A percentile compares a stretch with the other conserved stretches of the same genome.
phyloP scores from a whole-genome alignment of 2,888 invertebrate species.

The Cynaeus angustus region DNA sequence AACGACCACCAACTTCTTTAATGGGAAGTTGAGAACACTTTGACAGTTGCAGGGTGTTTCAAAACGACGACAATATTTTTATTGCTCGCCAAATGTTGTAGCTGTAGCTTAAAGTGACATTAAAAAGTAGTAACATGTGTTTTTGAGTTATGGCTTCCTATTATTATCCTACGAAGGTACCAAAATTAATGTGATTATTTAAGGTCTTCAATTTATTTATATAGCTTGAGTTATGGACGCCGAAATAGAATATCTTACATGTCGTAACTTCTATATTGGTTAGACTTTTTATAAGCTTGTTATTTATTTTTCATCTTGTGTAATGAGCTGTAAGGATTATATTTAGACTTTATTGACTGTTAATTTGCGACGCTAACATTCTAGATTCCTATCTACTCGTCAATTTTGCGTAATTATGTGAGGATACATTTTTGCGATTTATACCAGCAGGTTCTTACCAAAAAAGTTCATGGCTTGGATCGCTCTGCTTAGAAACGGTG shows the following conservation, averaged over 20 bases:
- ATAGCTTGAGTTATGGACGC: constrained; percentile 52
- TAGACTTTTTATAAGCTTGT: constrained; percentile 56
- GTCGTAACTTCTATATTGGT: constrained; percentile 60
- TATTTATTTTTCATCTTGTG: constrained; percentile 60
- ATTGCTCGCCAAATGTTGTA: constrained; percentile 13
- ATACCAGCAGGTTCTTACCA: too few species aligned
- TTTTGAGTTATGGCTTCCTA: constrained; percentile 44
- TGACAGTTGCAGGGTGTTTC: too few species aligned
- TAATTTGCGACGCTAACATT: constrained; percentile 53
- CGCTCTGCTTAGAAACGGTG: too few species aligned
- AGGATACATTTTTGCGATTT: too few species aligned
- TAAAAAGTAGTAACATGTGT: constrained; percentile 46
- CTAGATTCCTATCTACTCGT: too few species aligned
- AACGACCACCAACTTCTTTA: constrained; percentile 5
- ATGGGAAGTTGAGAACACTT: too few species aligned
- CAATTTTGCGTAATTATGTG: too few species aligned
- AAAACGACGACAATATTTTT: constrained; percentile 30
- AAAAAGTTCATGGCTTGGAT: too few species aligned
- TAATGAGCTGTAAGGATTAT: constrained; percentile 57
- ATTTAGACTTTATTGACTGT: constrained; percentile 58
- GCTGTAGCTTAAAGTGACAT: constrained; percentile 24
- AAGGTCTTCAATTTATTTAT: constrained; percentile 50
- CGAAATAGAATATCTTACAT: constrained; percentile 59
- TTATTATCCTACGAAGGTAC: constrained; percentile 36
- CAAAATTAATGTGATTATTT: constrained; percentile 50